Conservation (phyloP, 1,140 invertebrate genomes). For the Pseudomyrmex concolor region DNA sequence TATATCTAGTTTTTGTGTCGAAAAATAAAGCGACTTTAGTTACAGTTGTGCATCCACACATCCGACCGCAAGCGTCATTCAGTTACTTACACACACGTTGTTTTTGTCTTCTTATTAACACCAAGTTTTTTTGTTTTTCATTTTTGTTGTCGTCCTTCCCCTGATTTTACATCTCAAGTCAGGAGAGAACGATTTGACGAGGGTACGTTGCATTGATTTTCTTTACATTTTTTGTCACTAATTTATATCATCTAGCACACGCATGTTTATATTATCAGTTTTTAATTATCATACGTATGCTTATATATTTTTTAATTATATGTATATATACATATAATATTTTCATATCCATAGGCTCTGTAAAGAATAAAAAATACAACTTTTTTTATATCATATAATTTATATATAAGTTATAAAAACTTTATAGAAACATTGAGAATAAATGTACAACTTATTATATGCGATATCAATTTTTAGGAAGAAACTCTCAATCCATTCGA, state of each 20-base stretch:
- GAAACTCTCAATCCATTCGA: slow-evolving; percentile 95
- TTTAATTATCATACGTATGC: not conserved
- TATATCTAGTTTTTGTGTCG: not conserved
- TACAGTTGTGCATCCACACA: not conserved
- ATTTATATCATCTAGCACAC: slow-evolving; percentile 11
- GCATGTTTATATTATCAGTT: not conserved
- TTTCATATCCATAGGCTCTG: too few relatives aligned
- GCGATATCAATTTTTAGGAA: slow-evolving; percentile 85
- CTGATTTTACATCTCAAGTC: slow-evolving; percentile 83
- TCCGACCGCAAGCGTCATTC: slow-evolving; percentile 39
- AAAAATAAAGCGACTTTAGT: not conserved
- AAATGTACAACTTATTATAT: slow-evolving; percentile 12
- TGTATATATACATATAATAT: too few relatives aligned
- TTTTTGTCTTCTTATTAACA: slow-evolving; percentile 77
- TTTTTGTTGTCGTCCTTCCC: slow-evolving; percentile 80
- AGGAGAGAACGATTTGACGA: slow-evolving; percentile 87
- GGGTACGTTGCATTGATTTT: slow-evolving; percentile 85
- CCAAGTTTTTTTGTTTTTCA: slow-evolving; percentile 79
- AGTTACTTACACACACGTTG: slow-evolving; percentile 64
- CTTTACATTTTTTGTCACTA: slow-evolving; percentile 40
- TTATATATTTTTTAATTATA: too few relatives aligned
- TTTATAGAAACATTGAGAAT: not conserved
- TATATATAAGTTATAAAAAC: slow-evolving; percentile 5
- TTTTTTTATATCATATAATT: too few relatives aligned
- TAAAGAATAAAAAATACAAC: too few relatives aligned